Evolutionary conservation across 2,113 vertebrate species (phyloP).

Genomic region (Mobula hypostoma): DNA sequence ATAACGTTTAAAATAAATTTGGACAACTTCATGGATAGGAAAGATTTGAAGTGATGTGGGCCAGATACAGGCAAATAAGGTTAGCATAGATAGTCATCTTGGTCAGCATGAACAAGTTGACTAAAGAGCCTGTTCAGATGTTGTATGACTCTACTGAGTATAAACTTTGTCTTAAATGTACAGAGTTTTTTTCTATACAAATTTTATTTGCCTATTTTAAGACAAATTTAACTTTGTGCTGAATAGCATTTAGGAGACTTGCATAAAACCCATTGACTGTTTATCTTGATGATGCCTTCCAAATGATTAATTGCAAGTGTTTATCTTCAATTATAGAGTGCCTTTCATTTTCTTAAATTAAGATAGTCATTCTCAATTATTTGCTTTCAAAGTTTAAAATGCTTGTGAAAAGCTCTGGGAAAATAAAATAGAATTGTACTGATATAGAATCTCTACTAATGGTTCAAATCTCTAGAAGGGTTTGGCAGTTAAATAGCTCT

Average conservation of each 20-base stretch:
- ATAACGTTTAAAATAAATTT: too few relatives aligned
- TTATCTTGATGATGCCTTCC: not conserved
- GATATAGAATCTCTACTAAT: not conserved
- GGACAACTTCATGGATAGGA: too few relatives aligned
- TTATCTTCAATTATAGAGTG: constrained; percentile 3
- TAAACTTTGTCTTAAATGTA: constrained; percentile 8
- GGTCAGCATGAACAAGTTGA: too few relatives aligned
- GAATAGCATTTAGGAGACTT: not conserved
- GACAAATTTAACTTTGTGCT: constrained; percentile 1
- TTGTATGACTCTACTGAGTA: not conserved
- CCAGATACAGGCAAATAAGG: too few relatives aligned
- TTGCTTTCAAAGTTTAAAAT: not conserved
- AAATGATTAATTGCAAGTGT: constrained; percentile 22
- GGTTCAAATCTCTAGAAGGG: not conserved
- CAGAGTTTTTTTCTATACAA: not conserved
- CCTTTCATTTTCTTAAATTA: constrained; percentile 12
- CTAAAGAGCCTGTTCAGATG: too few relatives aligned
- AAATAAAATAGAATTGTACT: not conserved
- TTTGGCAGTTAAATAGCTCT: not conserved
- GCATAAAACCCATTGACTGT: not conserved
- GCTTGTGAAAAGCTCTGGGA: not conserved
- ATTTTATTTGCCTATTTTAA: not conserved
- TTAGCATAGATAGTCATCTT: too few relatives aligned
- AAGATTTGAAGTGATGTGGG: too few relatives aligned
- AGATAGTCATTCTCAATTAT: not conserved